phyloP scores from a whole-genome alignment of 2,888 invertebrate species.

The Lithophane leautieri region DNA sequence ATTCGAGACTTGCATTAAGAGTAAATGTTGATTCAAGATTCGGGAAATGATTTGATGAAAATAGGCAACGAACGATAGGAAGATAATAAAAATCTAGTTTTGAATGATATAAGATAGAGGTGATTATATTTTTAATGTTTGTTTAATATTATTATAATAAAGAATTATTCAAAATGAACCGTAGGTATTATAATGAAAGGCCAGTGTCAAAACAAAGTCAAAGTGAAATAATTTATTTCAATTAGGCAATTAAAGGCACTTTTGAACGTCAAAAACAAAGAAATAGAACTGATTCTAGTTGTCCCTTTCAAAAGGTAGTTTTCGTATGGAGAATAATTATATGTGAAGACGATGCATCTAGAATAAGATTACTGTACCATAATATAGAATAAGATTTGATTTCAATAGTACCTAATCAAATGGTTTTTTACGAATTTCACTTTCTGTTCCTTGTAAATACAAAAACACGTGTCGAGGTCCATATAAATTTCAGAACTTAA shows the following conservation, averaged over 20 bases:
- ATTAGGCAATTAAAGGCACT: too few relatives aligned
- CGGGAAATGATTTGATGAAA: neutral
- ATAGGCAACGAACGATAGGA: too few relatives aligned
- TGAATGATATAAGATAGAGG: neutral
- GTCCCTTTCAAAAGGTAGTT: too few relatives aligned
- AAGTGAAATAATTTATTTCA: too few relatives aligned
- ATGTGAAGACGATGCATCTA: too few relatives aligned
- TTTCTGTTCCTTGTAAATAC: neutral
- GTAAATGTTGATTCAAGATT: neutral
- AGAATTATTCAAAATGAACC: neutral
- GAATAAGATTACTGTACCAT: too few relatives aligned
- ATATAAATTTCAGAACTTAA: slow-evolving; percentile 5
- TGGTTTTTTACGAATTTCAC: neutral
- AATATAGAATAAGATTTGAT: too few relatives aligned
- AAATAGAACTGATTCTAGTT: too few relatives aligned
- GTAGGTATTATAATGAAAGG: neutral
- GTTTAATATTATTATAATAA: neutral
- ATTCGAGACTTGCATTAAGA: neutral
- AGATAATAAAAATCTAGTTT: neutral
- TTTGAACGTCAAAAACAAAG: too few relatives aligned
- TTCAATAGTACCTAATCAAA: too few relatives aligned
- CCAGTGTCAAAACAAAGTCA: too few relatives aligned
- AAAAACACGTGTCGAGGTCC: neutral
- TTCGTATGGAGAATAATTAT: too few relatives aligned
- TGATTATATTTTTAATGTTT: neutral